These are phyloP conservation scores for Anableps anableps DNA, from an alignment of 2,797 vertebrate genomes.

Conservation along the genomic window DNA sequence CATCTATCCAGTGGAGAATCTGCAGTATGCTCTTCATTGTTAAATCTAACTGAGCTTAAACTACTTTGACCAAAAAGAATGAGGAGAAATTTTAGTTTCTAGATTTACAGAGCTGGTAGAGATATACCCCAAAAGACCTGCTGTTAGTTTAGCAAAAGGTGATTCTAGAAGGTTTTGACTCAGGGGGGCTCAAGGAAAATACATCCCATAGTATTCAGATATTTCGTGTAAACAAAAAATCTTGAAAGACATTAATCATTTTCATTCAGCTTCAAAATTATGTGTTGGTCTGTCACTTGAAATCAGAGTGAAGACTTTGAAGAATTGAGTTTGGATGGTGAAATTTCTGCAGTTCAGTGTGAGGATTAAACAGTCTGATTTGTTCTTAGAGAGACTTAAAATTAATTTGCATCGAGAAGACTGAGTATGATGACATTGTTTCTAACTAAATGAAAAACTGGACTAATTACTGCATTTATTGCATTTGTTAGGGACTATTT, in stretches of 20 bases:
- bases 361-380: not conserved
- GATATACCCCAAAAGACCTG: not conserved
- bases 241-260: not conserved
- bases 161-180: not conserved
- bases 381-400: not conserved
- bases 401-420: not conserved
- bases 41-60: not conserved
- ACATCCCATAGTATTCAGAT: not conserved
- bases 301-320: not conserved
- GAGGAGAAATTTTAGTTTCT: not conserved
- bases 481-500: conserved; percentile 26
- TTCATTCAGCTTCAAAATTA: not conserved
- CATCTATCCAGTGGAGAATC: not conserved
- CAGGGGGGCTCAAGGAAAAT: too few relatives aligned
- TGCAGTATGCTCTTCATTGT: not conserved
- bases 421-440: not conserved
- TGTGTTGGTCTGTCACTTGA: not conserved
- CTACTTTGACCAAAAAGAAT: not conserved
- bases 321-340: too few relatives aligned
- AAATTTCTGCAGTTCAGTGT: not conserved
- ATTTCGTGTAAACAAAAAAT: not conserved
- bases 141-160: not conserved
- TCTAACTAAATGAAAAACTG: not conserved
- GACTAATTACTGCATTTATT: conserved; percentile 2
- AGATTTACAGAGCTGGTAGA: not conserved